Evolutionary conservation across 2,888 invertebrate genomes (phyloP).

Genomic region (Calameuta filiformis): DNA sequence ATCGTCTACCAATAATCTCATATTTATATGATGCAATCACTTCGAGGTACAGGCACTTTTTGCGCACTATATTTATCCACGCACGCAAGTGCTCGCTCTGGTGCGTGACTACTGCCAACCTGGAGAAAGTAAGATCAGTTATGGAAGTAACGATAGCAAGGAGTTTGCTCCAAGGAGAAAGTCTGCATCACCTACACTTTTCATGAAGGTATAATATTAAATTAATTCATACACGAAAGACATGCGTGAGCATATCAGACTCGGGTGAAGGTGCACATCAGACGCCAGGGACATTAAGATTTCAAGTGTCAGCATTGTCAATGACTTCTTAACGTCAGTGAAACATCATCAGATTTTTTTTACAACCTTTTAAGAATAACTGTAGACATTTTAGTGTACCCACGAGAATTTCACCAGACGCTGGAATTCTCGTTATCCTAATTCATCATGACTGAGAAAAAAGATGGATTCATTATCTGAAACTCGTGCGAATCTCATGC

Average conservation of each 20-base stretch:
- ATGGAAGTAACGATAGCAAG: conserved; percentile 37
- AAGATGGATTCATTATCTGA: neutral
- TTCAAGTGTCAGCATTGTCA: neutral
- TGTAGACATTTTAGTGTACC: neutral
- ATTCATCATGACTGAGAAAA: neutral
- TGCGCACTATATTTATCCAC: neutral
- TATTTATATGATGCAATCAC: neutral
- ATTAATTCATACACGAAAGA: conserved; percentile 29
- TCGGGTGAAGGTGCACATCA: neutral
- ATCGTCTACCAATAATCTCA: neutral
- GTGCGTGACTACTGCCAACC: conserved; percentile 25
- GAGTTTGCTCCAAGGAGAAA: conserved; percentile 41
- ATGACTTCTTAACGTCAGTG: neutral
- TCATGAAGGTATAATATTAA: conserved; percentile 21
- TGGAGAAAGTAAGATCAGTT: conserved; percentile 44
- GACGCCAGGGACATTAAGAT: neutral
- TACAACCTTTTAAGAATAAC: neutral
- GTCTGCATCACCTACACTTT: conserved; percentile 39
- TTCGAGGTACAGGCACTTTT: neutral
- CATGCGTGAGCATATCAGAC: neutral
- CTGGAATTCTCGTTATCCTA: neutral
- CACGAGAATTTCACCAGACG: neutral
- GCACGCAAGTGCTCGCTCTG: conserved; percentile 3
- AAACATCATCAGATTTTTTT: neutral
- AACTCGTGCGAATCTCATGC: neutral